These are phyloP conservation scores for Andrena bucephala DNA, from an alignment of 2,888 invertebrate genomes.

Conservation along the genomic window DNA sequence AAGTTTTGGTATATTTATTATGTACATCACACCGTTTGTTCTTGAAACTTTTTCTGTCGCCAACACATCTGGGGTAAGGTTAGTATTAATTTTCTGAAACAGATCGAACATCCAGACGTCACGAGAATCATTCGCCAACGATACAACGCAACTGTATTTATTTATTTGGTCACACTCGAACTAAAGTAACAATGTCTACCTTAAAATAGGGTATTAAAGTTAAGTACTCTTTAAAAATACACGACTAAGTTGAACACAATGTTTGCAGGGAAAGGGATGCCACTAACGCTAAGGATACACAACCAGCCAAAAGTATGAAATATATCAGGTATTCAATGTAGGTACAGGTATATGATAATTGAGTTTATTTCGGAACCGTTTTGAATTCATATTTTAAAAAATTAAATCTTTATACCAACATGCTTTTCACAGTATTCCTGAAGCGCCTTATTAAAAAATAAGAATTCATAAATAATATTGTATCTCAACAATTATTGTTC, in stretches of 20 bases:
- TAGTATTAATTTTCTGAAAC: slow-evolving; percentile 8
- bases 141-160: not conserved
- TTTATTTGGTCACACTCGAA: not conserved
- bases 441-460: too few relatives aligned
- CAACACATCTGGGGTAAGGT: not conserved
- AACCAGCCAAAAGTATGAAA: slow-evolving; percentile 1
- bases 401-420: too few relatives aligned
- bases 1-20: slow-evolving; percentile 7
- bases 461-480: too few relatives aligned
- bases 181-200: not conserved
- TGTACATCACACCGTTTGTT: slow-evolving; percentile 22
- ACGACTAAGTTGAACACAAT: slow-evolving; percentile 32
- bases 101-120: not conserved
- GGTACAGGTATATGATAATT: too few relatives aligned
- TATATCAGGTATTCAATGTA: not conserved
- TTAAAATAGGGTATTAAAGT: not conserved
- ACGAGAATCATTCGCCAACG: not conserved
- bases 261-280: slow-evolving; percentile 15
- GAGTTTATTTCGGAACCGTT: too few relatives aligned
- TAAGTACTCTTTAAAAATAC: slow-evolving; percentile 24
- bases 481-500: too few relatives aligned
- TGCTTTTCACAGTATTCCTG: too few relatives aligned
- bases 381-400: too few relatives aligned
- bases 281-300: not conserved
- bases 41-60: slow-evolving; percentile 11